Conservation (phyloP, 2,888 invertebrate genomes). For the Caenorhabditis drosophilae region DNA sequence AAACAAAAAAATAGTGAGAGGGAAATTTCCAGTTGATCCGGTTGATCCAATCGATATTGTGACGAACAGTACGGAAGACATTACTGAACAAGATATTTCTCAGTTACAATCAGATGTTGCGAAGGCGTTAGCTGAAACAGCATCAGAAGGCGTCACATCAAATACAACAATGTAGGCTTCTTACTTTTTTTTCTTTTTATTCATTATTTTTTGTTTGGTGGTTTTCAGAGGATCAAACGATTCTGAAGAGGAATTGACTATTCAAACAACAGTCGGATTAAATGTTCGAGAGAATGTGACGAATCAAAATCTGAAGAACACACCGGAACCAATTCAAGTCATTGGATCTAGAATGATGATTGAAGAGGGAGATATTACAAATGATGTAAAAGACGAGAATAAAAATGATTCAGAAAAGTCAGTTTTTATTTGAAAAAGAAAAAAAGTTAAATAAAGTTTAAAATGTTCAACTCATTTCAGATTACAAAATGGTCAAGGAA, state of each 20-base stretch:
- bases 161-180: too few relatives aligned
- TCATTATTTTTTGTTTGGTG: too few relatives aligned
- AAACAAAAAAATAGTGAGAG: too few relatives aligned
- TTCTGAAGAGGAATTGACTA: conserved; percentile 20
- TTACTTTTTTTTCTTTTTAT: too few relatives aligned
- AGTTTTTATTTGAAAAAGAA: too few relatives aligned
- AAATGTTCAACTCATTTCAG: background rate
- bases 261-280: conserved; percentile 27
- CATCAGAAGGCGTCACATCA: background rate
- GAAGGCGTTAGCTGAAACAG: background rate
- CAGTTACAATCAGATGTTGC: background rate
- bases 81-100: background rate
- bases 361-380: too few relatives aligned
- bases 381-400: too few relatives aligned
- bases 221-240: conserved; percentile 12
- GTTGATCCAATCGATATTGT: background rate
- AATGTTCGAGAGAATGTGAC: conserved; percentile 28
- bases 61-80: background rate
- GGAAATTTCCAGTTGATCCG: background rate
- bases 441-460: too few relatives aligned
- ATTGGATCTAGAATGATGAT: too few relatives aligned
- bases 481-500: conserved; percentile 11
- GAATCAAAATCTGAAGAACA: too few relatives aligned
- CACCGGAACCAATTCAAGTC: too few relatives aligned
- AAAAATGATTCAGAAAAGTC: too few relatives aligned